A percentile compares a stretch with the other conserved stretches of the same genome.
phyloP scores from a whole-genome alignment of 2,888 invertebrate species.

The Cerceris ruficornis region DNA sequence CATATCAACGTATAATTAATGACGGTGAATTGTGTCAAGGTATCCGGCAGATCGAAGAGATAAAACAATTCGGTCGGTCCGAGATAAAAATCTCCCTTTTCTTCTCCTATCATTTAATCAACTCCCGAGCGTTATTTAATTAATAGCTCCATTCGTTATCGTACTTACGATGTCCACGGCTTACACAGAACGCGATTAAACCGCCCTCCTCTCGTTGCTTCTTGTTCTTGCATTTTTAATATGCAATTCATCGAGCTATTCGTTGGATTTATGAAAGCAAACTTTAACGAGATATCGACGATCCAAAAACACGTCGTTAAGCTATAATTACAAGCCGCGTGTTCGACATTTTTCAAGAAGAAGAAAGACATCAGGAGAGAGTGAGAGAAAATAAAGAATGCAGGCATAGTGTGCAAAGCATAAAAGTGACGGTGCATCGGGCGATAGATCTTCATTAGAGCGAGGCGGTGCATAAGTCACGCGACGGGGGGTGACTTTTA shows the following conservation, averaged over 20 bases:
- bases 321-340: slow-evolving; percentile 7
- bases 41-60: slow-evolving; percentile 4
- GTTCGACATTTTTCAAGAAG: slow-evolving; percentile 4
- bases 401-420: slow-evolving; percentile 29
- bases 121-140: too few species aligned
- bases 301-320: background rate
- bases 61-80: slow-evolving; percentile 17
- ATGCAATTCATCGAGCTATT: too few species aligned
- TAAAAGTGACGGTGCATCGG: slow-evolving; percentile 48
- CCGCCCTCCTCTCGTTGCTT: too few species aligned
- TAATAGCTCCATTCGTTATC: too few species aligned
- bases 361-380: background rate
- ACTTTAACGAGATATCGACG: background rate
- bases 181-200: too few species aligned
- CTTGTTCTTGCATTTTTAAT: too few species aligned
- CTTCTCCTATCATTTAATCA: too few species aligned
- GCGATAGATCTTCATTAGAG: slow-evolving; percentile 77
- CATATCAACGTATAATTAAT: slow-evolving; percentile 48
- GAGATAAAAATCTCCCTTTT: too few species aligned
- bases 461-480: slow-evolving; percentile 73
- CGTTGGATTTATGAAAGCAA: background rate
- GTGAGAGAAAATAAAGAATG: slow-evolving; percentile 6
- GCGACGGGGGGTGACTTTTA: slow-evolving; percentile 72
- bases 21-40: slow-evolving; percentile 23
- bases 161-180: too few species aligned